Evolutionary conservation across 2,113 vertebrate genomes (phyloP).

Genomic region (Pimephales promelas): DNA sequence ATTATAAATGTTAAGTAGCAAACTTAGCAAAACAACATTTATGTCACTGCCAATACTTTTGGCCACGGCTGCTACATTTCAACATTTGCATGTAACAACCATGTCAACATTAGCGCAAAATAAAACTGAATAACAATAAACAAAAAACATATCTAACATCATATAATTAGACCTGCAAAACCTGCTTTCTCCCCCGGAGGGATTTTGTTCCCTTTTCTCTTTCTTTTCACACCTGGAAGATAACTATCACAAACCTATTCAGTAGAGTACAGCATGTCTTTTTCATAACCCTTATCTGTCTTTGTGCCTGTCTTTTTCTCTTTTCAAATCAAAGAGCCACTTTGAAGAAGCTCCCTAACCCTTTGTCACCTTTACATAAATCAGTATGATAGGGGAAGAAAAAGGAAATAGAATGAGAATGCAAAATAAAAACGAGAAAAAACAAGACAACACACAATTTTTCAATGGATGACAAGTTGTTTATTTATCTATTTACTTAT

Average conservation of each 20-base stretch:
- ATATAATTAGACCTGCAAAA: not conserved
- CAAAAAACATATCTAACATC: not conserved
- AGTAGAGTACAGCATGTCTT: constrained; percentile 46
- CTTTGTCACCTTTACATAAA: constrained; percentile 56
- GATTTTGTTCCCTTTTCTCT: constrained; percentile 46
- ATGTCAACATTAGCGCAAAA: not conserved
- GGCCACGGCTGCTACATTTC: not conserved
- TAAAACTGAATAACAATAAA: not conserved
- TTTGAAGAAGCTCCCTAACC: constrained; percentile 64
- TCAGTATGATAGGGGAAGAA: constrained; percentile 55
- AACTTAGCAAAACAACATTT: too few species aligned
- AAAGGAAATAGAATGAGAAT: constrained; percentile 36
- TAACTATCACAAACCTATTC: constrained; percentile 64
- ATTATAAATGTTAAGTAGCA: too few species aligned
- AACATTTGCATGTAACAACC: not conserved
- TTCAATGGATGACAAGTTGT: constrained; percentile 35
- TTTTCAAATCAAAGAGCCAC: constrained; percentile 35
- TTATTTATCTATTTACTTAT: constrained; percentile 44
- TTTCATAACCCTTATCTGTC: constrained; percentile 49
- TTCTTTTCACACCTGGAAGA: constrained; percentile 69
- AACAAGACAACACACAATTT: constrained; percentile 66
- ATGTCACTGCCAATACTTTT: too few species aligned
- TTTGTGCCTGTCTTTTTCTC: constrained; percentile 31
- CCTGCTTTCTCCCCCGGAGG: not conserved
- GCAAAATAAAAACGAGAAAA: constrained; percentile 29